Evolutionary conservation across 2,113 vertebrate species (phyloP).

Genomic region (Narcine bancroftii): DNA sequence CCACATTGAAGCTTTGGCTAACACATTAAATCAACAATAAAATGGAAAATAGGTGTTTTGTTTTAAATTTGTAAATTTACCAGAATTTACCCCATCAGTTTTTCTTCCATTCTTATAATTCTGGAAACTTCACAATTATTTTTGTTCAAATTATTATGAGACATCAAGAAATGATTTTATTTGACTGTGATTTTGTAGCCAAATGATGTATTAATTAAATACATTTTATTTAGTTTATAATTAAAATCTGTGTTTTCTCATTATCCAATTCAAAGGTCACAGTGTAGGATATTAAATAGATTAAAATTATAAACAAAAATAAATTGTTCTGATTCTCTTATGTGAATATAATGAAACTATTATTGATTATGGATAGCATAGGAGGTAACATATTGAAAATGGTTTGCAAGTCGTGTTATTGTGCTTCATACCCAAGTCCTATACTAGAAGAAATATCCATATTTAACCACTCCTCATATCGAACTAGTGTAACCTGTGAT

Average conservation of each 20-base stretch:
- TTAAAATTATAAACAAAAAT: not conserved
- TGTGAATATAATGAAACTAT: not conserved
- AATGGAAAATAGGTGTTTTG: not conserved
- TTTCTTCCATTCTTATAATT: not conserved
- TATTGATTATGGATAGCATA: not conserved
- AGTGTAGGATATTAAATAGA: too few relatives aligned
- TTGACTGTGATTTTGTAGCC: not conserved
- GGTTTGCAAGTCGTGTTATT: not conserved
- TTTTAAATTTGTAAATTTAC: not conserved
- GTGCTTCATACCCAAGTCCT: not conserved
- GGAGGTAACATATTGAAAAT: not conserved
- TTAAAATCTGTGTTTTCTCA: not conserved
- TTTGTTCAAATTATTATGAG: constrained; percentile 3
- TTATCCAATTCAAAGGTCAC: not conserved
- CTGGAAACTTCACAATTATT: not conserved
- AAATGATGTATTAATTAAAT: not conserved
- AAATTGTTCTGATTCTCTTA: not conserved
- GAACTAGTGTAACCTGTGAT: not conserved
- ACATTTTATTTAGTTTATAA: not conserved
- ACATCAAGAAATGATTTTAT: not conserved
- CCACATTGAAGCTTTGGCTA: not conserved
- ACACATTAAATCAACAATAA: not conserved
- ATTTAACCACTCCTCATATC: not conserved
- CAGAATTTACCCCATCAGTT: not conserved
- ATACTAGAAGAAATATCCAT: not conserved